Evolutionary conservation across 2,797 vertebrate genomes (phyloP), one percentile per base, ranked within the genome.

Genomic region (Notolepis coatsorum): DNA sequence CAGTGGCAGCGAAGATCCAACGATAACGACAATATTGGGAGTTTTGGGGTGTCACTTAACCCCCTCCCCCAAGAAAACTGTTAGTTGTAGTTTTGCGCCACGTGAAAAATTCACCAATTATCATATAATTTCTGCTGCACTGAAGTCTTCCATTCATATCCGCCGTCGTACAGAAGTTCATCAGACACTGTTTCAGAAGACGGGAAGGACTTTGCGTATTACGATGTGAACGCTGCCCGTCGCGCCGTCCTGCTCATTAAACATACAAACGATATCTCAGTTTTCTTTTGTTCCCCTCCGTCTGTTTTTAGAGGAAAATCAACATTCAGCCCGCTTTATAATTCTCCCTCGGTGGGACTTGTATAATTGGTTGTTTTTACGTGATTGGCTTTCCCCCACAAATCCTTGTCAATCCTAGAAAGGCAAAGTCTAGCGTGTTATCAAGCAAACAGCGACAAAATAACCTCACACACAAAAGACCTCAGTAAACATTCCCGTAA

Each of bases 371-470:
- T 82, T 84, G 87, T 82, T 84, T 92, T 90, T 85, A 81, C 69
- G 61, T 85, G 86, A 91, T 90, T 91, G 89, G 81, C 88, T 91
- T 87, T 86, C 62, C 33, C 51, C 79, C 57, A 65, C 90, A 92
- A 92, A 89, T 91, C 92, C 91, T 89, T 90, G 91, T 93, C 91
- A 93, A 90, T 92, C 90, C 87, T n/a, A n/a, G n/a, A 82, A 86
- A 85, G 78, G 80, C 82, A 28, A n/a, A n/a, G 68, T 63, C 71
- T 78, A 64, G 76, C 70, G 52, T 57, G 81, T 92, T 93, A 92
- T 91, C 92, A 88, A 87, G 90, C 84, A 60, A 87, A 84, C 86
- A 82, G 90, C 92, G 90, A 88, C 71, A 88, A 91, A n/a, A 90
- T 79, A 72, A 71, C 21, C 15, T 18, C 81, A 81, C 71, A 79